Conservation (phyloP, 2,113 vertebrate genomes). For the Dipodomys stephensi region DNA sequence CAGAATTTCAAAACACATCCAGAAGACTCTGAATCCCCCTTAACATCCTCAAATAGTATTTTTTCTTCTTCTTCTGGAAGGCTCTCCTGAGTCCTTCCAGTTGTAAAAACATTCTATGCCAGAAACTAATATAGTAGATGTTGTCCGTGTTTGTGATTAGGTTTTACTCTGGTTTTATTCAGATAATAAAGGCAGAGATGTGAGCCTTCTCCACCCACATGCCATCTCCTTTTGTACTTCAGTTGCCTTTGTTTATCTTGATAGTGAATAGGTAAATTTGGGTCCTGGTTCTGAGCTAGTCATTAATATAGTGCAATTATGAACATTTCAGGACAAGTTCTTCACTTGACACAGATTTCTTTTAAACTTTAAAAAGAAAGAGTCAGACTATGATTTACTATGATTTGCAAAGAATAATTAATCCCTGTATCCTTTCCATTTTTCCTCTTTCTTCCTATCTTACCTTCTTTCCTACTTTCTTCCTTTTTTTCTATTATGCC, state of each 20-base stretch:
- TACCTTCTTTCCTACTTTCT: neutral
- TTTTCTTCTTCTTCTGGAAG: neutral
- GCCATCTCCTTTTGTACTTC: neutral
- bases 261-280: neutral
- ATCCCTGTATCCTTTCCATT: neutral
- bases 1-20: slow-evolving; percentile 9
- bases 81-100: neutral
- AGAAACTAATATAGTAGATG: neutral
- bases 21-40: slow-evolving; percentile 32
- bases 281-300: slow-evolving; percentile 19
- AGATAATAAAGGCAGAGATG: neutral
- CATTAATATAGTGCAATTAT: neutral
- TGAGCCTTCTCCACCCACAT: neutral
- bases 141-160: neutral
- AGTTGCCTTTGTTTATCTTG: neutral
- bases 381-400: neutral
- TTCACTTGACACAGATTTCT: neutral
- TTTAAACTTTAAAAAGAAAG: neutral
- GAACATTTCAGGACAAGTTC: slow-evolving; percentile 13
- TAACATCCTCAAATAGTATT: neutral
- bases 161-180: neutral
- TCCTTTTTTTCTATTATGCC: neutral
- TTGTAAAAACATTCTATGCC: neutral
- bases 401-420: neutral
- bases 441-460: neutral